phyloP scores from a whole-genome alignment of 1,140 invertebrate genomes.

The Tetragonula clypearis region DNA sequence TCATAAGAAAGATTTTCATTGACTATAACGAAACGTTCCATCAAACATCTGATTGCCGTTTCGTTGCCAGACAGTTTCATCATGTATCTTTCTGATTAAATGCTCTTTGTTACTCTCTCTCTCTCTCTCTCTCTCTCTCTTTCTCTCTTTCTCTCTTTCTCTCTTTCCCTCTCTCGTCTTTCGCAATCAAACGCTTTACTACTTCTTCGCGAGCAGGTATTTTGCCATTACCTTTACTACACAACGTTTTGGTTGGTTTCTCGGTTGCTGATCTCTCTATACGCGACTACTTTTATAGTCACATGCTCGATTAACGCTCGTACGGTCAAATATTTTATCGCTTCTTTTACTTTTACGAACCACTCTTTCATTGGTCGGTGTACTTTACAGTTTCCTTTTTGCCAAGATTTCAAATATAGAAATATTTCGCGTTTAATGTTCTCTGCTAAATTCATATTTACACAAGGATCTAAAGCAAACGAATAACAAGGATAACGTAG shows the following conservation, averaged over 20 bases:
- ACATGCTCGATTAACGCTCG: not conserved
- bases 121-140: no score
- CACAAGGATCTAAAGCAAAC: no score
- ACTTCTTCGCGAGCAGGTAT: not conserved
- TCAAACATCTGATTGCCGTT: not conserved
- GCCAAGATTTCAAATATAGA: not conserved
- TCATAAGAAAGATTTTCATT: not conserved
- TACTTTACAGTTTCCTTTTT: no score
- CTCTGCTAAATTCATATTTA: not conserved
- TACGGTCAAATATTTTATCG: constrained; percentile 20
- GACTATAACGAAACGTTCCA: no score
- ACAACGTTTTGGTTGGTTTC: not conserved
- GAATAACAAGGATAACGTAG: not conserved
- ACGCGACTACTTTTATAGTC: not conserved
- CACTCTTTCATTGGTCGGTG: not conserved
- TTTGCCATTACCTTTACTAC: not conserved
- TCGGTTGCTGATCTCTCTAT: not conserved
- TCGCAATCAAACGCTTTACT: not conserved
- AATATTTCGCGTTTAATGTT: not conserved
- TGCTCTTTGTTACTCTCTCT: no score
- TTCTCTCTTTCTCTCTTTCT: no score
- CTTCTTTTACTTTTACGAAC: no score
- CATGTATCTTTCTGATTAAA: no score
- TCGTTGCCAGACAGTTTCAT: not conserved
- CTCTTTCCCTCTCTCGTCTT: not conserved